Percentiles rank a stretch among this genome's conserved stretches.
phyloP scores from a whole-genome alignment of 2,797 vertebrate genomes.

The Hydrocynus forskahlii region DNA sequence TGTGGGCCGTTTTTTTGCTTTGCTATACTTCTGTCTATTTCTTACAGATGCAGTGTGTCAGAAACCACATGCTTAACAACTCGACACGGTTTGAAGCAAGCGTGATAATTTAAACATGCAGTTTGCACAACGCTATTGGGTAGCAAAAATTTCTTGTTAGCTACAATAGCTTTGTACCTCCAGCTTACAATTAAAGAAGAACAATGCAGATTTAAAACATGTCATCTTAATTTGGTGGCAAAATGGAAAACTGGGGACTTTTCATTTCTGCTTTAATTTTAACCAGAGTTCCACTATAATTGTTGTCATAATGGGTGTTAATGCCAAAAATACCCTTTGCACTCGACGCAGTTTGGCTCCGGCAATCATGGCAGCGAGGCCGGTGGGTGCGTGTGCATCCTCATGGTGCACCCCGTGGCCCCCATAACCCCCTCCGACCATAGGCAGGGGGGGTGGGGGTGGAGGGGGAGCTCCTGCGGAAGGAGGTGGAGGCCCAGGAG shows the following conservation, averaged over 20 bases:
- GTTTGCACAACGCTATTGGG: not conserved
- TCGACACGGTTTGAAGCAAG: too few species aligned
- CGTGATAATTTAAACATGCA: not conserved
- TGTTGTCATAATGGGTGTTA: too few species aligned
- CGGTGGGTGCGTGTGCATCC: slow-evolving; percentile 81
- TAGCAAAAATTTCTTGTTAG: not conserved
- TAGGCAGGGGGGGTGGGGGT: slow-evolving; percentile 76
- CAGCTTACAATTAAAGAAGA: not conserved
- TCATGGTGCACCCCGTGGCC: slow-evolving; percentile 74
- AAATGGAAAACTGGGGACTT: too few species aligned
- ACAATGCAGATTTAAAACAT: not conserved
- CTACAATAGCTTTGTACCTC: not conserved
- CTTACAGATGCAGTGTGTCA: too few species aligned
- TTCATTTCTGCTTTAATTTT: not conserved
- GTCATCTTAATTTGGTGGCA: not conserved
- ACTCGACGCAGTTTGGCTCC: slow-evolving; percentile 97
- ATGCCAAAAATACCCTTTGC: slow-evolving; percentile 83
- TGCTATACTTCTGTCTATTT: too few species aligned
- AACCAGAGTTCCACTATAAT: not conserved
- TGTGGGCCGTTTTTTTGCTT: too few species aligned
- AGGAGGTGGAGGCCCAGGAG: slow-evolving; percentile 74
- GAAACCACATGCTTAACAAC: too few species aligned
- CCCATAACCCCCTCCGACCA: slow-evolving; percentile 61
- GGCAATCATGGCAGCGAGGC: slow-evolving; percentile 94
- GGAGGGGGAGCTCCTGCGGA: slow-evolving; percentile 70